Percentiles rank a stretch among this genome's conserved stretches.
phyloP scores from a whole-genome alignment of 2,888 invertebrate genomes.

The Cynaeus angustus region DNA sequence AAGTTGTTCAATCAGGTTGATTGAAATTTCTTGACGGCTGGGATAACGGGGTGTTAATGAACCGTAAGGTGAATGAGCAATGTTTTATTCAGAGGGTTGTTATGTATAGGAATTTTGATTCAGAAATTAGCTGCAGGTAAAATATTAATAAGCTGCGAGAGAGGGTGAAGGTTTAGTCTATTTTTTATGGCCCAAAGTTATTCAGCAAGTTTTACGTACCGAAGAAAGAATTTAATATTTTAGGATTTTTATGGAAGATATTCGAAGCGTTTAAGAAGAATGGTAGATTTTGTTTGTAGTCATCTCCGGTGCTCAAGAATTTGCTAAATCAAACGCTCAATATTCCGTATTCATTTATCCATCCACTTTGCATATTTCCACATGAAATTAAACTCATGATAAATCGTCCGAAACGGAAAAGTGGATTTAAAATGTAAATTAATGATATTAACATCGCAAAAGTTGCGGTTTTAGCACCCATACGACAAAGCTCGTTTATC shows the following conservation, averaged over 20 bases:
- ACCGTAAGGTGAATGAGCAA: constrained; percentile 24
- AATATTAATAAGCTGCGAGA: too few relatives aligned
- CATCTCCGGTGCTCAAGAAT: neutral
- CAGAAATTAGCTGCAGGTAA: too few relatives aligned
- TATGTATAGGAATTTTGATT: constrained; percentile 26
- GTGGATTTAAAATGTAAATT: constrained; percentile 27
- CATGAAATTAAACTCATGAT: constrained; percentile 9
- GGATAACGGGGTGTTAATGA: constrained; percentile 24
- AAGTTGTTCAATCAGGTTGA: constrained; percentile 23
- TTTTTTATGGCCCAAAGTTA: too few relatives aligned
- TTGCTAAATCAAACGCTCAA: neutral
- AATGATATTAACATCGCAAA: constrained; percentile 16
- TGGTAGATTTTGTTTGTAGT: too few relatives aligned
- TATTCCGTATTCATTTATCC: neutral
- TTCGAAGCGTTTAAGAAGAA: too few relatives aligned
- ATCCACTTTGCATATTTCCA: constrained; percentile 12
- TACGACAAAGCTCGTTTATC: constrained; percentile 15
- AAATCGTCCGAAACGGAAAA: constrained; percentile 3
- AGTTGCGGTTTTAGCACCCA: constrained; percentile 13
- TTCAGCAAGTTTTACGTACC: too few relatives aligned
- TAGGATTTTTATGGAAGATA: too few relatives aligned
- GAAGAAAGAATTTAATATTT: too few relatives aligned
- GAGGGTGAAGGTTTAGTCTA: too few relatives aligned
- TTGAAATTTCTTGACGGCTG: constrained; percentile 10
- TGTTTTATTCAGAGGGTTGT: constrained; percentile 25